Evolutionary conservation across 2,888 invertebrate genomes (phyloP), one percentile per base, ranked within the genome.

Genomic region (Norana najaformis): DNA sequence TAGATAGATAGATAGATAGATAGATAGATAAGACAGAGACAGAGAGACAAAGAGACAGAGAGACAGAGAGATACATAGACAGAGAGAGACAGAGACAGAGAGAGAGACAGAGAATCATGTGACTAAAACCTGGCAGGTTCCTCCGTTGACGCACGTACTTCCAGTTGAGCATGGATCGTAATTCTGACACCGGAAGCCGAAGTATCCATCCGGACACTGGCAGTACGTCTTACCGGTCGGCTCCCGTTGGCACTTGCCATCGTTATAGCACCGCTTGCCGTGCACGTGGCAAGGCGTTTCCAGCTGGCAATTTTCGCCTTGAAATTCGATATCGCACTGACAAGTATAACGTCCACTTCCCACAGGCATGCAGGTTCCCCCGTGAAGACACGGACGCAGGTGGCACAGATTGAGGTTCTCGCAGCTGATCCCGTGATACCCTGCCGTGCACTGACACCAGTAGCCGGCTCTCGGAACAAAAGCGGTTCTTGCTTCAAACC

Each of bases 251-350:
- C 92, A 92, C 30, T 90, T 82, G 20, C 92, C 92, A 35, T 91
- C 91, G 89, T 92, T 91, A 69, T 91, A 90, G 39, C 92, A 92
- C 20, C 89, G 90, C 83, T 91, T 91, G 39, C 91, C 91, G 34
- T 90, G 38, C 18, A 69, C 83, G 89, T 91, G 89, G 89, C 92
- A 92, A 0, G 92, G 92, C 18, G 90, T 90, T 82, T 91, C 91
- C 30, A 88, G 38, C 34, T 90, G 88, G 38, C 92, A 92, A 23
- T 47, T 34, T 18, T 82, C 41, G 23, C 92, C 91, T 82, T 92
- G 91, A 47, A 88, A 91, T n/a, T 89, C 91, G n/a, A 89, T 30
- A 20, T 69, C 83, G 83, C 91, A 90, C n/a, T 90, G 82, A 89
- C 91, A 90, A 30, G 36, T n/a, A 83, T 90, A 89, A 6, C 69